Evolutionary conservation across 1,140 invertebrate species (phyloP), one percentile per base, ranked within the genome.

Genomic region (Hirudo medicinalis): DNA sequence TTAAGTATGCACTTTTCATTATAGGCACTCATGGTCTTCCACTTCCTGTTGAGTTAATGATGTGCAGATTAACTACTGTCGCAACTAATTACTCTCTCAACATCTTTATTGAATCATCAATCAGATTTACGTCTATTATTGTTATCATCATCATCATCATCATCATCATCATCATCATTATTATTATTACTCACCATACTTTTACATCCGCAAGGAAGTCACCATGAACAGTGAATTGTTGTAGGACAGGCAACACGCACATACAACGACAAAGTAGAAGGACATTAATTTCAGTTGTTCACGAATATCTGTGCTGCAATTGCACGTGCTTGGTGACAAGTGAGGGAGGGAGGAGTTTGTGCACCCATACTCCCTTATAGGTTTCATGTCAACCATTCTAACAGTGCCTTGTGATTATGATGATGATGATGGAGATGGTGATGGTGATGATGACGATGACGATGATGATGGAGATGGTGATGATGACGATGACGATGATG

Each of bases 1-100:
- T 25, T 57, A 57, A n/a, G 54, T n/a, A n/a, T n/a, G 25, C 54
- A n/a, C 54, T n/a, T 25, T n/a, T 57, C 54, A 57, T 57, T 25
- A 4, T 9, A 20, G 25, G 5, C 9, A 5, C 54, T 9, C 9
- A 9, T 57, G 25, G 25, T 57, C 54, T n/a, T 57, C 54, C 20
- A n/a, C n/a, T n/a, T n/a, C n/a, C n/a, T n/a, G n/a, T n/a, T n/a
- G n/a, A n/a, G n/a, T n/a, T n/a, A n/a, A n/a, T n/a, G n/a, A n/a
- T n/a, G n/a, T n/a, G n/a, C n/a, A n/a, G n/a, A 25, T 25, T 57
- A 57, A 20, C 9, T 57, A 57, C 9, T n/a, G 5, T 57, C 9
- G 20, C 25, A n/a, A n/a, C n/a, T n/a, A n/a, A n/a, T 25, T n/a
- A n/a, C 25, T 25, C 25, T 25, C 20, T 57, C 25, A 4, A n/a